A percentile compares a stretch with the other conserved stretches of the same genome.
Evolutionary conservation across 2,113 vertebrate species (phyloP).

Genomic region (Mobula hypostoma): DNA sequence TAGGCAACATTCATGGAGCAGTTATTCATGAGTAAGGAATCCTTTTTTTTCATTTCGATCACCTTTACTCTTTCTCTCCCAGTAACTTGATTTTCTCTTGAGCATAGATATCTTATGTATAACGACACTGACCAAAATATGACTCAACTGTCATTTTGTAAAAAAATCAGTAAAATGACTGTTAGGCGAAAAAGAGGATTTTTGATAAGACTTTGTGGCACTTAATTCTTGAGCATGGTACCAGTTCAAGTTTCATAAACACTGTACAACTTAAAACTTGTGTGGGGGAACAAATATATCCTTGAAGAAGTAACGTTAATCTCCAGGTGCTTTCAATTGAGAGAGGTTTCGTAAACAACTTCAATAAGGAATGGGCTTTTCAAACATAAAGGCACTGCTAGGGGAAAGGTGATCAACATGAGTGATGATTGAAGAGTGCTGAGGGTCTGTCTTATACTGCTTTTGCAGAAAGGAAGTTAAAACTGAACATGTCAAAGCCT

Average conservation of each 20-base stretch:
- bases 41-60: not conserved
- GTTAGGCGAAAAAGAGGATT: not conserved
- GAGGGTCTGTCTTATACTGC: no score
- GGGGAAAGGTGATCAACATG: not conserved
- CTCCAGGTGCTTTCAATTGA: not conserved
- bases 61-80: not conserved
- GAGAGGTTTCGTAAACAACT: not conserved
- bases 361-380: not conserved
- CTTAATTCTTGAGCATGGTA: not conserved
- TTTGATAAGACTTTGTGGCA: not conserved
- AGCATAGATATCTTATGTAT: not conserved
- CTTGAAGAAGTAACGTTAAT: not conserved
- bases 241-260: not conserved
- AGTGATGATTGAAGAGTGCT: not conserved
- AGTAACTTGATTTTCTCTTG: not conserved
- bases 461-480: not conserved
- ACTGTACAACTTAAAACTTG: not conserved
- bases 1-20: not conserved
- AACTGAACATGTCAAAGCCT: not conserved
- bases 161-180: not conserved
- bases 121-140: not conserved
- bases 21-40: not conserved
- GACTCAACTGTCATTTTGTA: not conserved
- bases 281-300: not conserved
- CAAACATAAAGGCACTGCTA: not conserved